phyloP scores from a whole-genome alignment of 2,888 invertebrate species.

The Phymatocera aterrima region DNA sequence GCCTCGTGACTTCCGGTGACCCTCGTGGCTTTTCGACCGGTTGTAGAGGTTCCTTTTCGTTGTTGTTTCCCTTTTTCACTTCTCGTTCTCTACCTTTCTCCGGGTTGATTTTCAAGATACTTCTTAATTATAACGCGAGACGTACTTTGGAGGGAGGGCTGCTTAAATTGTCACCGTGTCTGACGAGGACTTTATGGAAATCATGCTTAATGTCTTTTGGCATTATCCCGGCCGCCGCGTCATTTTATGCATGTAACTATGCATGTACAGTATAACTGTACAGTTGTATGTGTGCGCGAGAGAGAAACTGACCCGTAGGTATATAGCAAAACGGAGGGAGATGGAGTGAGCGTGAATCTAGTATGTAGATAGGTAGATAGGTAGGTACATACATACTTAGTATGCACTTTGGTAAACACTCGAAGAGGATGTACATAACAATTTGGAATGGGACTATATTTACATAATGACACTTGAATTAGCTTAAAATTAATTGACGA shows the following conservation, averaged over 20 bases:
- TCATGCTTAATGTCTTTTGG: constrained; percentile 71
- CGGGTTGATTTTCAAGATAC: constrained; percentile 71
- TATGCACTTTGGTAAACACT: constrained; percentile 33
- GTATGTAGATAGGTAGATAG: no score
- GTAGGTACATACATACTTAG: no score
- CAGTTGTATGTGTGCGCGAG: no score
- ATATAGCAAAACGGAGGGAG: no score
- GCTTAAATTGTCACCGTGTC: constrained; percentile 45
- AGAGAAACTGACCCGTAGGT: no score
- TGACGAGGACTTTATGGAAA: constrained; percentile 69
- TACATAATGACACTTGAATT: constrained; percentile 65
- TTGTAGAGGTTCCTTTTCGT: no score
- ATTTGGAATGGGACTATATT: constrained; percentile 59
- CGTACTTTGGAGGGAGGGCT: constrained; percentile 61
- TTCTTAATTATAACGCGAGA: constrained; percentile 73
- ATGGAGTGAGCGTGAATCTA: no score
- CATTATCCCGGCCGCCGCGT: constrained; percentile 63
- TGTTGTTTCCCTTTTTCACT: neutral
- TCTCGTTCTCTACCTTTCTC: constrained; percentile 58
- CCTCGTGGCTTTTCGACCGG: neutral
- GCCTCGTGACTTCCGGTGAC: neutral
- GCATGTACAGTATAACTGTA: no score
- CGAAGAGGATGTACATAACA: constrained; percentile 37
- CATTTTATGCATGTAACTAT: no score
- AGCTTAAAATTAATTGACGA: constrained; percentile 66